Percentiles rank a stretch among this genome's conserved stretches.
Conservation (phyloP, 37 sponge, comb jelly and placozoan species). For the Axinella damicornis region DNA sequence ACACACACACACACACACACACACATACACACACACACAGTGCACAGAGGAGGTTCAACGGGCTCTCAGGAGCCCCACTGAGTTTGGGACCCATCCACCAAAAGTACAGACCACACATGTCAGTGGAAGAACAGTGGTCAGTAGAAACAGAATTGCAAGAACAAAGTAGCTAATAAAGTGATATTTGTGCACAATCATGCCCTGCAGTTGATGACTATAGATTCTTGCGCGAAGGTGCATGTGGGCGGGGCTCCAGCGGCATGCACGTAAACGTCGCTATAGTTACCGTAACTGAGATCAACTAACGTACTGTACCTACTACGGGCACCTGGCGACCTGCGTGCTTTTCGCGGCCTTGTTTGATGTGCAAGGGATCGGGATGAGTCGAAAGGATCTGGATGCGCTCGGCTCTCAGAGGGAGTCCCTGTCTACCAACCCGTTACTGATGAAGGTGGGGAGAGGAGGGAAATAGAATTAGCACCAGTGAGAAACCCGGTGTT, state of each 20-base stretch:
- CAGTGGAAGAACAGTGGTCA: neutral
- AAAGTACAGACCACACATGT: neutral
- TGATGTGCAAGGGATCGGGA: no score
- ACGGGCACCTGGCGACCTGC: no score
- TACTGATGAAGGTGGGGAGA: conserved; percentile 47
- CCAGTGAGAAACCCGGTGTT: neutral
- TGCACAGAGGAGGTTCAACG: conserved; percentile 26
- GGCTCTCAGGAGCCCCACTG: conserved; percentile 1
- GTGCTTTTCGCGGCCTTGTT: no score
- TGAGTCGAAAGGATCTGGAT: conserved; percentile 67
- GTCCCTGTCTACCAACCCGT: conserved; percentile 68
- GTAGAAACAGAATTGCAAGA: neutral
- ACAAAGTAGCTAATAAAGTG: no score
- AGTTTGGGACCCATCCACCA: neutral
- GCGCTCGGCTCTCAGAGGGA: conserved; percentile 66
- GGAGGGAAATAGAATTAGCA: neutral
- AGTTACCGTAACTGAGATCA: no score
- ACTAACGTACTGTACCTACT: no score
- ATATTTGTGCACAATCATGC: no score
- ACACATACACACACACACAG: conserved; percentile 11
- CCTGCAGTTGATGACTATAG: no score
- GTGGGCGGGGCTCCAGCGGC: no score
- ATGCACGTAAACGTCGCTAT: no score
- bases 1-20: no score
- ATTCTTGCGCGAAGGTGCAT: no score